phyloP scores from a whole-genome alignment of 2,113 vertebrate genomes.

The Calyptommatus sinebrachiatus region DNA sequence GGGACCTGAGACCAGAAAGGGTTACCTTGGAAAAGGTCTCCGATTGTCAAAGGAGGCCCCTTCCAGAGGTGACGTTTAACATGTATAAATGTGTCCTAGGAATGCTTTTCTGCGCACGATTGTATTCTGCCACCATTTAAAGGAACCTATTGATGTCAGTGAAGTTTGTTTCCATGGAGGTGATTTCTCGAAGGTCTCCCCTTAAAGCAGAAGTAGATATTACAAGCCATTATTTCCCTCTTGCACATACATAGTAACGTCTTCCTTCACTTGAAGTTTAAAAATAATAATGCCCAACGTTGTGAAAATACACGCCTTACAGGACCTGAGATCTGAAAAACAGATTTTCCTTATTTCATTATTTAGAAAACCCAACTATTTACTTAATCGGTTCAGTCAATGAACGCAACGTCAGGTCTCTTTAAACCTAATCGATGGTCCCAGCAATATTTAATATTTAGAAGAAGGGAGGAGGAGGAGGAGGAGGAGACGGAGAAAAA shows the following conservation, averaged over 20 bases:
- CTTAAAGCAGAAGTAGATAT: neutral
- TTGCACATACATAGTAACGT: neutral
- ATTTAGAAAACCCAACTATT: neutral
- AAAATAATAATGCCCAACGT: neutral
- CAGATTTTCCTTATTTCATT: too few species aligned
- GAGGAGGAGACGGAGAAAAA: neutral
- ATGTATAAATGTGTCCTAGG: neutral
- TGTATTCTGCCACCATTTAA: neutral
- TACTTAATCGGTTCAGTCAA: neutral
- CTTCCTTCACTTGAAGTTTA: neutral
- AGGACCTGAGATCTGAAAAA: neutral
- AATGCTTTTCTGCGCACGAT: neutral
- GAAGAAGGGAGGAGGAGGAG: too few species aligned
- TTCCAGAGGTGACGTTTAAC: too few species aligned
- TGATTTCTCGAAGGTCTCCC: neutral
- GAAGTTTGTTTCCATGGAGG: neutral
- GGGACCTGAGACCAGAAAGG: neutral
- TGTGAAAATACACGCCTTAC: neutral
- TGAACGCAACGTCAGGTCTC: neutral
- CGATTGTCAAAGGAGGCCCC: neutral
- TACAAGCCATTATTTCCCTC: neutral
- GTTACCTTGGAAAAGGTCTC: neutral
- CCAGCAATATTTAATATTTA: too few species aligned
- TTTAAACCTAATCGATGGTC: neutral
- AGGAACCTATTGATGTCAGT: neutral